Evolutionary conservation across 64 coral and sea anemone genomes (phyloP).

Genomic region (Orbicella faveolata): DNA sequence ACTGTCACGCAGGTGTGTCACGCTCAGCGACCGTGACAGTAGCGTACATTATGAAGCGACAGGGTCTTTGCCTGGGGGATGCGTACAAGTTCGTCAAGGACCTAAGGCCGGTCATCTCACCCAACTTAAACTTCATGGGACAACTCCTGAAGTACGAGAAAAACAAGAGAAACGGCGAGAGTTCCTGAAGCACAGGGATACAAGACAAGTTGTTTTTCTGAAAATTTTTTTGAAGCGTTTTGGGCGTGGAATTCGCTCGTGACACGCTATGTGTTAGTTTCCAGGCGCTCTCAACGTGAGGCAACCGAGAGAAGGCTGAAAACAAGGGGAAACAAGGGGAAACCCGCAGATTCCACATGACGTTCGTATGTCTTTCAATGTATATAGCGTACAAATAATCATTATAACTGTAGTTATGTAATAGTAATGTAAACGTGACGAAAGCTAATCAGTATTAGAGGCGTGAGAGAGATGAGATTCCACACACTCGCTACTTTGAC

Average conservation of each 20-base stretch:
- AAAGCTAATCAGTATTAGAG: conserved; percentile 2
- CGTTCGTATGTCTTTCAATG: conserved; percentile 23
- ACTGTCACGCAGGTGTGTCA: conserved; percentile 99
- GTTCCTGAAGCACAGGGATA: background rate
- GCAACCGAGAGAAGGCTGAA: background rate
- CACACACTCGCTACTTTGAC: background rate
- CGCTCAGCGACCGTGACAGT: conserved; percentile 98
- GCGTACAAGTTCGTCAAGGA: conserved; percentile 99
- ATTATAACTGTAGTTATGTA: background rate
- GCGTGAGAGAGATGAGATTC: background rate
- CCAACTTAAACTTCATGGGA: conserved; percentile 99
- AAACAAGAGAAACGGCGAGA: conserved; percentile 75
- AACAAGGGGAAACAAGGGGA: background rate
- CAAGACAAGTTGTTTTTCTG: background rate
- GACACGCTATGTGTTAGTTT: background rate
- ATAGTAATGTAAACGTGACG: background rate
- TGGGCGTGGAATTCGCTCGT: background rate
- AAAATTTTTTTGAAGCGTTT: background rate
- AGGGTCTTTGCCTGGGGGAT: conserved; percentile 80
- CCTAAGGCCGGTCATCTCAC: conserved; percentile 91
- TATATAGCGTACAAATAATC: conserved; percentile 8
- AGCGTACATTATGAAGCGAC: conserved; percentile 94
- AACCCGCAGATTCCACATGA: background rate
- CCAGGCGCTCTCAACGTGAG: background rate
- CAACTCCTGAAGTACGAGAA: conserved; percentile 99